Evolutionary conservation across 2,113 vertebrate species (phyloP).

Genomic region (Cavia aperea): DNA sequence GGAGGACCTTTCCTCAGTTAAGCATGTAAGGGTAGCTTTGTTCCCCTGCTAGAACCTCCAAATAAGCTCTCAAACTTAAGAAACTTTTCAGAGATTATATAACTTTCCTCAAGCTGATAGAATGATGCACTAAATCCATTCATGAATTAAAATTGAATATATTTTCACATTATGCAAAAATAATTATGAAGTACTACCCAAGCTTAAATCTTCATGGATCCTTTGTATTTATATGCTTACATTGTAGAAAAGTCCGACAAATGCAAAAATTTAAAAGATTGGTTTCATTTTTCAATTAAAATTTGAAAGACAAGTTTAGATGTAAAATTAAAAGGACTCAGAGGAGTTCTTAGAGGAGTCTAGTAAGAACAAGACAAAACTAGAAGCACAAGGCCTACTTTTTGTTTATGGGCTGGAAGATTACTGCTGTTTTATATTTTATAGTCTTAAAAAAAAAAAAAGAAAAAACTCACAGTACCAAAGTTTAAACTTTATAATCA

Average conservation of each 20-base stretch:
- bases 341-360: not conserved
- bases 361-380: not conserved
- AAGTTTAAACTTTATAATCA: constrained; percentile 15
- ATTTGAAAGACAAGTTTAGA: not conserved
- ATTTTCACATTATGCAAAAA: constrained; percentile 41
- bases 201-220: constrained; percentile 13
- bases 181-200: not conserved
- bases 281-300: constrained; percentile 23
- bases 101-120: not conserved
- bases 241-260: not conserved
- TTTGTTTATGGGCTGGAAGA: not conserved
- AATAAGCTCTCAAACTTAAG: not conserved
- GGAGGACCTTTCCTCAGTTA: not conserved
- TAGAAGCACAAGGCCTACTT: not conserved
- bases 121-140: not conserved
- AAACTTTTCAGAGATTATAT: constrained; percentile 6
- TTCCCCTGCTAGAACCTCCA: not conserved
- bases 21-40: not conserved
- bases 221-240: constrained; percentile 11
- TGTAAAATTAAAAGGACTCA: not conserved
- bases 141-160: constrained; percentile 35
- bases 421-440: constrained; percentile 24
- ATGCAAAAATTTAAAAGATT: not conserved
- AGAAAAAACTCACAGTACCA: not conserved
- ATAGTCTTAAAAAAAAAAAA: not conserved